These are phyloP conservation scores for Silurus lanzhouensis DNA, from an alignment of 2,797 vertebrate species.

Conservation along the genomic window DNA sequence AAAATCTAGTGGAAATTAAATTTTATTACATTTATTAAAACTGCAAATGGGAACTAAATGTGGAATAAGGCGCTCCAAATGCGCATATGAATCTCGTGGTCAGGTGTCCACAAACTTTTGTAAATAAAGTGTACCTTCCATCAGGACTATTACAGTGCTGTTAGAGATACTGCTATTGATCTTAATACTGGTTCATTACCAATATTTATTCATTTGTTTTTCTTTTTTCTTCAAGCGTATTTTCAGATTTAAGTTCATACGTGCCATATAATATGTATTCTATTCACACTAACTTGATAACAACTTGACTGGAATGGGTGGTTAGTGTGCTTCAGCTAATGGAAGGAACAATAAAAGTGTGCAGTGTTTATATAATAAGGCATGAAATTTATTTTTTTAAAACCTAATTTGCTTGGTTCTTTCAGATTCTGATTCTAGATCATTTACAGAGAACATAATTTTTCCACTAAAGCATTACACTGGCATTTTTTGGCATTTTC, in stretches of 20 bases:
- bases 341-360: neutral
- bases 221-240: no score
- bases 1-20: no score
- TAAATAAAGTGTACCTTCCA: no score
- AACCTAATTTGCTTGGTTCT: no score
- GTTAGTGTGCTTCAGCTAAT: neutral
- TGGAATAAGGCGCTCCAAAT: no score
- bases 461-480: neutral
- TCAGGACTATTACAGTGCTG: neutral
- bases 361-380: slow-evolving; percentile 5
- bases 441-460: neutral
- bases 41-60: no score
- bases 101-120: no score
- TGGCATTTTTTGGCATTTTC: neutral
- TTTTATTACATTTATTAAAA: no score
- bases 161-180: neutral
- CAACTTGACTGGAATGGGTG: neutral
- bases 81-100: no score
- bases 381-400: neutral
- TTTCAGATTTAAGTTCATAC: neutral
- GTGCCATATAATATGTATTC: neutral
- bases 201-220: neutral
- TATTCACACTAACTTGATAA: neutral
- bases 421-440: neutral
- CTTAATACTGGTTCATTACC: neutral